Evolutionary conservation across 2,888 invertebrate genomes (phyloP).

Genomic region (Drosophila falleni): DNA sequence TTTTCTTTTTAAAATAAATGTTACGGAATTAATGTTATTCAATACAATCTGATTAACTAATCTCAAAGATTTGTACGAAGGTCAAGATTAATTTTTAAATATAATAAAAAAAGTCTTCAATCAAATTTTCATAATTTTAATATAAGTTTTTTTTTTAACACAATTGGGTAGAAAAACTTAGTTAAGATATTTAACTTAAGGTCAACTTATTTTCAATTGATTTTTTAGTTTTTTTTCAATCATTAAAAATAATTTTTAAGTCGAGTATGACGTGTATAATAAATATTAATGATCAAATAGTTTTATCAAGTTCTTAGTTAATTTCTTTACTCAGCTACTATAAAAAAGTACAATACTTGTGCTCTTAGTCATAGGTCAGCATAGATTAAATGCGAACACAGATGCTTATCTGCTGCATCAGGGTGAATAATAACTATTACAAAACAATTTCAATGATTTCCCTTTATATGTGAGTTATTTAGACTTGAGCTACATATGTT

Average conservation of each 20-base stretch:
- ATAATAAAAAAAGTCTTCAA: no score
- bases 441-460: constrained; percentile 9
- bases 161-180: no score
- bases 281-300: not conserved
- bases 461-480: not conserved
- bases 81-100: no score
- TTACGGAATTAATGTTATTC: no score
- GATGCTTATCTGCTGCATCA: not conserved
- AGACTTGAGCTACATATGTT: constrained; percentile 3
- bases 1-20: no score
- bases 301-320: not conserved
- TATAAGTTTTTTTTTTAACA: no score
- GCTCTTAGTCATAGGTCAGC: constrained; percentile 47
- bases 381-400: not conserved
- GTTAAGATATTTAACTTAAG: no score
- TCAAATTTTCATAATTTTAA: no score
- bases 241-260: not conserved
- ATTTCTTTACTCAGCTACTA: not conserved
- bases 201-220: not conserved
- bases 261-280: not conserved
- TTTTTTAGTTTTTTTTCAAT: not conserved
- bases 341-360: constrained; percentile 5
- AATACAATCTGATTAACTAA: no score
- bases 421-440: not conserved
- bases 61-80: not conserved